phyloP scores from a whole-genome alignment of 2,888 invertebrate genomes.

The Tethea ocularis region DNA sequence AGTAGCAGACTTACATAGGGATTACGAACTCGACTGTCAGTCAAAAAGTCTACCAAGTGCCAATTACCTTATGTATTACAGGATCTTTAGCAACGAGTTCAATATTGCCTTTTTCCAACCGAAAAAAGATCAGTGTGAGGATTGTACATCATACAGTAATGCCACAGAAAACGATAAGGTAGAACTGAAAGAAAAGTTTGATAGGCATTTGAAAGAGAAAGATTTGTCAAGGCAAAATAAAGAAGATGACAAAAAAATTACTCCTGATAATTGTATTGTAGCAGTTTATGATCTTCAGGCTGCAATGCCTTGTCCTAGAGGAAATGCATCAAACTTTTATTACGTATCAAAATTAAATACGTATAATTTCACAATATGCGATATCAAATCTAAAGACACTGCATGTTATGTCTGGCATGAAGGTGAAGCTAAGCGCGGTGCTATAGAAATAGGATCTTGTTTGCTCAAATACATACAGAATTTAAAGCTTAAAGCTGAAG shows the following conservation, averaged over 20 bases:
- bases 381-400: slow-evolving; percentile 16
- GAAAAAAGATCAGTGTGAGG: slow-evolving; percentile 32
- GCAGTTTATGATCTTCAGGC: neutral
- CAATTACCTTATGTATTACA: slow-evolving; percentile 30
- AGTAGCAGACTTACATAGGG: slow-evolving; percentile 31
- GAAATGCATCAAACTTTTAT: slow-evolving; percentile 7
- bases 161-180: slow-evolving; percentile 27
- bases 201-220: slow-evolving; percentile 27
- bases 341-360: slow-evolving; percentile 23
- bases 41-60: slow-evolving; percentile 18
- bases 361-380: slow-evolving; percentile 18
- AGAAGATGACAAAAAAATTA: neutral
- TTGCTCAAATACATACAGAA: slow-evolving; percentile 21
- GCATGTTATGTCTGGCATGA: slow-evolving; percentile 24
- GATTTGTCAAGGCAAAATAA: slow-evolving; percentile 16
- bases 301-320: neutral
- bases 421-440: slow-evolving; percentile 20
- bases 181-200: slow-evolving; percentile 18
- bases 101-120: slow-evolving; percentile 28
- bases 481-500: slow-evolving; percentile 19
- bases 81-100: slow-evolving; percentile 23
- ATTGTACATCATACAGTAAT: slow-evolving; percentile 29
- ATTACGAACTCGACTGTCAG: slow-evolving; percentile 20
- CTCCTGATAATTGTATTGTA: neutral
- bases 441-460: slow-evolving; percentile 28